phyloP scores from a whole-genome alignment of 2,888 invertebrate species.

The Ectobius pallidus region DNA sequence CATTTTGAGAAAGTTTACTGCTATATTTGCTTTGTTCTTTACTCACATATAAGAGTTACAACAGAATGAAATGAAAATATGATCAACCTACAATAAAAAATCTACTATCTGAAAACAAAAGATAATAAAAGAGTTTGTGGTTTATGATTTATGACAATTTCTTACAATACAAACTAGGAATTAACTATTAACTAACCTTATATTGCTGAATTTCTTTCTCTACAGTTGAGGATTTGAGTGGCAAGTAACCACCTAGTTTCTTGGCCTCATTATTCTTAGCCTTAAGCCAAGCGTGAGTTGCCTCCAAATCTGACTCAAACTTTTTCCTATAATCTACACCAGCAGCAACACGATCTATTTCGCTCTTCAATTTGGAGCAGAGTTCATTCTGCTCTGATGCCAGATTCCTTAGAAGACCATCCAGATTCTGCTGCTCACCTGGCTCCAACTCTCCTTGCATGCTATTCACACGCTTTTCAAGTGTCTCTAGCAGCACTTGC shows the following conservation, averaged over 20 bases:
- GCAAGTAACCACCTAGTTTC: constrained; percentile 76
- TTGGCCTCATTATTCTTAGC: constrained; percentile 76
- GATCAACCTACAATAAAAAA: too few species aligned
- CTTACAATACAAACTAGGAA: too few species aligned
- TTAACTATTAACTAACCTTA: constrained; percentile 61
- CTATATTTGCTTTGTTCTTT: too few species aligned
- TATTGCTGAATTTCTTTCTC: constrained; percentile 80
- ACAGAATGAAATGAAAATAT: too few species aligned
- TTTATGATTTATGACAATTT: too few species aligned
- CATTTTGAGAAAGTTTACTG: too few species aligned
- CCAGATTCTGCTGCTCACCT: constrained; percentile 80
- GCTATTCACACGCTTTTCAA: constrained; percentile 82
- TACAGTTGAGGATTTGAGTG: constrained; percentile 80
- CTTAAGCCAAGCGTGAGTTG: constrained; percentile 81
- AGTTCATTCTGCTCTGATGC: constrained; percentile 78
- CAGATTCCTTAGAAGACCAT: constrained; percentile 72
- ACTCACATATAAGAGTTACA: too few species aligned
- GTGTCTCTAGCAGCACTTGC: constrained; percentile 78
- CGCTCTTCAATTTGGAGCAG: constrained; percentile 71
- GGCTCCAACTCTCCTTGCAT: constrained; percentile 86
- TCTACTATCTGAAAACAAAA: too few species aligned
- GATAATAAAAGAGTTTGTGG: too few species aligned
- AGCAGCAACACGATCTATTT: constrained; percentile 70
- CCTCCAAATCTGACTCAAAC: constrained; percentile 78
- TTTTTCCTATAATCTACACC: constrained; percentile 73